Percentiles rank a stretch among this genome's conserved stretches.
Conservation (phyloP, 2,888 invertebrate species). For the Herminia tarsipennalis region DNA sequence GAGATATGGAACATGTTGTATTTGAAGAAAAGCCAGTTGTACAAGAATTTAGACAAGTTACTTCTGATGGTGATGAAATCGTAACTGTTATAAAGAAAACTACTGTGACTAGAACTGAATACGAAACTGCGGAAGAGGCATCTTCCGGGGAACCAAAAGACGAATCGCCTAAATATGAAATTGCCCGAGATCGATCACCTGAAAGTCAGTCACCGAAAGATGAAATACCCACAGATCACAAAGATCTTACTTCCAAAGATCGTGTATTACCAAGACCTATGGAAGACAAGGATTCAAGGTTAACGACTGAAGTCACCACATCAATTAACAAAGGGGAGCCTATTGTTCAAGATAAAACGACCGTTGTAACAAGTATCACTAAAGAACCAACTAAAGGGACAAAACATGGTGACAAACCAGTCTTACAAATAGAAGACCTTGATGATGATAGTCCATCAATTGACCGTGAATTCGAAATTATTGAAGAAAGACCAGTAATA, state of each 20-base stretch:
- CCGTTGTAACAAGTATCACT: constrained; percentile 1
- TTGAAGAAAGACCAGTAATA: constrained; percentile 30
- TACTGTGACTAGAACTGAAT: constrained; percentile 56
- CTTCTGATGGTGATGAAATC: constrained; percentile 54
- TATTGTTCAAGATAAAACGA: no score
- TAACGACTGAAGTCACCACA: constrained; percentile 8
- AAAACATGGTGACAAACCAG: constrained; percentile 9
- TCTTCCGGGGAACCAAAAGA: constrained; percentile 1
- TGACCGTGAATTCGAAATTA: constrained; percentile 11
- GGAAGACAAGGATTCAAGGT: no score
- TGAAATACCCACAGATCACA: background rate
- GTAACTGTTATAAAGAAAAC: constrained; percentile 59
- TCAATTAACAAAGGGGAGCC: constrained; percentile 10
- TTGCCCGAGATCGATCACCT: background rate
- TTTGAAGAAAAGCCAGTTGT: constrained; percentile 47
- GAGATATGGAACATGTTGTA: constrained; percentile 41
- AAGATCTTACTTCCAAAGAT: constrained; percentile 1
- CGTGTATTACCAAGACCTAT: constrained; percentile 1
- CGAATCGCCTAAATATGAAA: background rate
- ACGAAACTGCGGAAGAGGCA: constrained; percentile 38
- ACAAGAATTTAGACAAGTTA: constrained; percentile 51
- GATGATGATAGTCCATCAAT: constrained; percentile 5
- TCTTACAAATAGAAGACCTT: background rate
- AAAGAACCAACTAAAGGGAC: constrained; percentile 7
- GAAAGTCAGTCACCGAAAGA: constrained; percentile 10